These are phyloP conservation scores for Porites cylindrica DNA, from an alignment of 92 coral and sea anemone genomes.

Conservation along the genomic window DNA sequence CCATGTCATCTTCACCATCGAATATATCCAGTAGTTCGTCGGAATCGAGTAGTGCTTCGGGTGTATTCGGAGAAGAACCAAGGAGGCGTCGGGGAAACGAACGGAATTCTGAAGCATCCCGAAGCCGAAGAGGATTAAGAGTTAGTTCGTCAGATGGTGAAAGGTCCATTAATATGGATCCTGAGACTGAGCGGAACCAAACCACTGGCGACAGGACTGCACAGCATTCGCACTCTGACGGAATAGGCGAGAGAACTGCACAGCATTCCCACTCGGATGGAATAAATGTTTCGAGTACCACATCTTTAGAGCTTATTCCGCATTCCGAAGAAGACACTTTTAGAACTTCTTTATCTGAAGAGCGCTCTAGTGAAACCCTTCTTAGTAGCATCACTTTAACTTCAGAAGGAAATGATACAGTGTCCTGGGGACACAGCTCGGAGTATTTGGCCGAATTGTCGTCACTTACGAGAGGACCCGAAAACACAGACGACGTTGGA, in stretches of 20 bases:
- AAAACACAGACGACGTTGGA: background rate
- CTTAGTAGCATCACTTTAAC: conserved; percentile 5
- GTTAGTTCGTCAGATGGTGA: conserved; percentile 16
- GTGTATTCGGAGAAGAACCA: conserved; percentile 51
- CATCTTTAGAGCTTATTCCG: conserved; percentile 49
- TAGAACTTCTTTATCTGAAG: background rate
- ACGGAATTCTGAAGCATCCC: conserved; percentile 28
- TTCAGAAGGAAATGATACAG: background rate
- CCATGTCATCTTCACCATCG: conserved; percentile 58
- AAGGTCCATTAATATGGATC: conserved; percentile 21
- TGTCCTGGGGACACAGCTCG: background rate
- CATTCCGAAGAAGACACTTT: conserved; percentile 29
- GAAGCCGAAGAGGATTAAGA: conserved; percentile 22
- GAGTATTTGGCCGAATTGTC: background rate
- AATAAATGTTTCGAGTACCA: conserved; percentile 25
- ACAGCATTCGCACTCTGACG: background rate
- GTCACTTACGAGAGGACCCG: background rate
- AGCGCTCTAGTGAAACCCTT: background rate
- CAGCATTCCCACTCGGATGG: background rate
- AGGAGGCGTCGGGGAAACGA: conserved; percentile 33
- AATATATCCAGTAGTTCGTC: conserved; percentile 73
- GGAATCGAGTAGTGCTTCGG: conserved; percentile 63
- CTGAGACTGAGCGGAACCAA: conserved; percentile 20
- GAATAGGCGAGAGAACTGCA: background rate
- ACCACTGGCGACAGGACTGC: conserved; percentile 3